Evolutionary conservation across 2,888 invertebrate genomes (phyloP).

Genomic region (Chrysolina americana): DNA sequence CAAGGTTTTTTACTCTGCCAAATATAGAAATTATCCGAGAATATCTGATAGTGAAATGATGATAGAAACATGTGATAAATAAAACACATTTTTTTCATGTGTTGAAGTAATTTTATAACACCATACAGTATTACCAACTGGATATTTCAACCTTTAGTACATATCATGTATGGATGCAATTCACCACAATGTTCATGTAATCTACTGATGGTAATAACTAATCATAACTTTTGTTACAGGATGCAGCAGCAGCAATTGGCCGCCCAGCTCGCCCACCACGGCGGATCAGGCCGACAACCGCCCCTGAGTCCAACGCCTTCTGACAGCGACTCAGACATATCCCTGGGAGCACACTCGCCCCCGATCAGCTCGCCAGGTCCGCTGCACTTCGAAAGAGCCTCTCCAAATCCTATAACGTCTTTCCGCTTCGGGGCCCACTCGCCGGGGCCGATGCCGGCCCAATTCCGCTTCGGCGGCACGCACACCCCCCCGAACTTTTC

Average conservation of each 20-base stretch:
- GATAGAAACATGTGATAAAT: too few relatives aligned
- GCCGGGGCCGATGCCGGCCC: constrained; percentile 69
- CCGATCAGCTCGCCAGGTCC: constrained; percentile 67
- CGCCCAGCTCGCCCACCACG: constrained; percentile 67
- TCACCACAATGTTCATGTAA: too few relatives aligned
- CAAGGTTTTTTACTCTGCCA: too few relatives aligned
- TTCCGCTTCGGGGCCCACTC: constrained; percentile 69
- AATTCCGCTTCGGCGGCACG: constrained; percentile 66
- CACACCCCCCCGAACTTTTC: constrained; percentile 61
- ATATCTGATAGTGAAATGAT: too few relatives aligned
- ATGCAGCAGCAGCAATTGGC: constrained; percentile 70
- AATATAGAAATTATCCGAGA: too few relatives aligned
- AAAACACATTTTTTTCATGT: too few relatives aligned
- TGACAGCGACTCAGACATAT: constrained; percentile 70
- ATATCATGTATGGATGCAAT: too few relatives aligned
- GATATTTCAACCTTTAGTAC: too few relatives aligned
- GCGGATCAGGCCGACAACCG: constrained; percentile 60
- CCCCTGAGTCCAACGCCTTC: constrained; percentile 68
- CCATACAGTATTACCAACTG: too few relatives aligned
- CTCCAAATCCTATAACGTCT: constrained; percentile 65
- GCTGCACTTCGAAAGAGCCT: constrained; percentile 61
- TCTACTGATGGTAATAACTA: neutral
- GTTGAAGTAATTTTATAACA: too few relatives aligned
- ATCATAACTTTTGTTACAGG: constrained; percentile 61
- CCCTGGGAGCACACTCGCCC: constrained; percentile 68